A percentile compares a stretch with the other conserved stretches of the same genome.
Conservation (phyloP, 2,888 invertebrate genomes). For the Chorisops tibialis region DNA sequence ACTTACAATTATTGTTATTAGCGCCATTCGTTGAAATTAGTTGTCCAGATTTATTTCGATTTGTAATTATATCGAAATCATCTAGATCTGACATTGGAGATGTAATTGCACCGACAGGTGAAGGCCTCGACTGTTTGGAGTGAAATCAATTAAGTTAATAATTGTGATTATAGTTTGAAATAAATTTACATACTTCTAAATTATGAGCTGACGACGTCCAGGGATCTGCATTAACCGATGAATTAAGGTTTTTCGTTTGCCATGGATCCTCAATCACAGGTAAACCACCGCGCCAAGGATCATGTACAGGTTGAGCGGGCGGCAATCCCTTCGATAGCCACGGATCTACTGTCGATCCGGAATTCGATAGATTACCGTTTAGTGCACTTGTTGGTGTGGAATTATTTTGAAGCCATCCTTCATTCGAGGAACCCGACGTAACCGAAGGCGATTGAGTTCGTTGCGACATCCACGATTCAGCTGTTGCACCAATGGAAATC, state of each 20-base stretch:
- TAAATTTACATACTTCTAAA: slow-evolving; percentile 19
- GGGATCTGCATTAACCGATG: slow-evolving; percentile 55
- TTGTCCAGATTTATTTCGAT: slow-evolving; percentile 60
- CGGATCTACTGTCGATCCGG: slow-evolving; percentile 40
- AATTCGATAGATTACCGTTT: slow-evolving; percentile 39
- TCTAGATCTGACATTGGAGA: slow-evolving; percentile 69
- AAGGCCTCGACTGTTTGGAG: slow-evolving; percentile 35
- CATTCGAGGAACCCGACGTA: slow-evolving; percentile 50
- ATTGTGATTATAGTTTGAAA: background rate
- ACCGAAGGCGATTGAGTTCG: slow-evolving; percentile 51
- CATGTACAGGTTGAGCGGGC: slow-evolving; percentile 36
- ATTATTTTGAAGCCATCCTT: slow-evolving; percentile 49
- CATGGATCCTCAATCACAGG: slow-evolving; percentile 43
- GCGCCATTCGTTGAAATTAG: slow-evolving; percentile 42
- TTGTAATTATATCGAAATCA: slow-evolving; percentile 83
- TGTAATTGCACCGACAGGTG: slow-evolving; percentile 39
- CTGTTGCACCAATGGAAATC: slow-evolving; percentile 38
- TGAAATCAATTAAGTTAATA: slow-evolving; percentile 34
- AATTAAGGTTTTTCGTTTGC: slow-evolving; percentile 45
- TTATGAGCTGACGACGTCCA: slow-evolving; percentile 56
- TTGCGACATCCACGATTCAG: slow-evolving; percentile 43
- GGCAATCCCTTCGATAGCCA: slow-evolving; percentile 43
- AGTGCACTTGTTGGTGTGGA: slow-evolving; percentile 35
- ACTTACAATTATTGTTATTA: slow-evolving; percentile 49
- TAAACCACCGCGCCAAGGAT: slow-evolving; percentile 46